phyloP scores from a whole-genome alignment of 2,888 invertebrate genomes.

The Eristalis intricaria region DNA sequence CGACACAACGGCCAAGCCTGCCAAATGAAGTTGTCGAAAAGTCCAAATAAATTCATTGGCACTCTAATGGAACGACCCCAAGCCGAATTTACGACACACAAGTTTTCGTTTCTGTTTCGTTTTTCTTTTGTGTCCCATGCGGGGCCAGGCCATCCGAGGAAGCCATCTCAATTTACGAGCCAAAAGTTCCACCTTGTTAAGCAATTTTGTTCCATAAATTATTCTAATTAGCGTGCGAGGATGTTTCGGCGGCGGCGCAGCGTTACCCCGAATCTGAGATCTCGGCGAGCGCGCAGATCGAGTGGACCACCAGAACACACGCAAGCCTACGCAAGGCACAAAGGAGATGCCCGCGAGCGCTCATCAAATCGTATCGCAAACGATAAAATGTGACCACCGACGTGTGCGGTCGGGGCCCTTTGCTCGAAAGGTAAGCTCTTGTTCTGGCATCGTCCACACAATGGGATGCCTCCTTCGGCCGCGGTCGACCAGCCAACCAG shows the following conservation, averaged over 20 bases:
- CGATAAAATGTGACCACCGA: slow-evolving; percentile 71
- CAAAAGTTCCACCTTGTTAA: slow-evolving; percentile 73
- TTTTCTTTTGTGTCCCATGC: slow-evolving; percentile 1
- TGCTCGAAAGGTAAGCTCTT: slow-evolving; percentile 55
- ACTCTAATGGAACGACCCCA: slow-evolving; percentile 62
- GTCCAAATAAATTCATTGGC: slow-evolving; percentile 71
- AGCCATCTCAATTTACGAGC: slow-evolving; percentile 72
- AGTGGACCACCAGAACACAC: slow-evolving; percentile 65
- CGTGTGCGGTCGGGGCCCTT: slow-evolving; percentile 71
- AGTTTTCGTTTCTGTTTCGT: slow-evolving; percentile 7
- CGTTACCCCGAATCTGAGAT: slow-evolving; percentile 42
- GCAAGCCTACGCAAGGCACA: background rate
- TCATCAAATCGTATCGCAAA: slow-evolving; percentile 70
- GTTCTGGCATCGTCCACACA: slow-evolving; percentile 62
- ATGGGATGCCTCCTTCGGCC: slow-evolving; percentile 48
- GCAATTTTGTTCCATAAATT: slow-evolving; percentile 72
- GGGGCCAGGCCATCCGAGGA: slow-evolving; percentile 39
- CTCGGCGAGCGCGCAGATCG: slow-evolving; percentile 15
- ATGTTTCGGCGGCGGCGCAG: slow-evolving; percentile 36
- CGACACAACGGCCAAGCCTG: slow-evolving; percentile 30
- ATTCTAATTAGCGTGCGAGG: slow-evolving; percentile 71
- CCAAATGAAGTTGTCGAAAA: slow-evolving; percentile 73
- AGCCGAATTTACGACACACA: slow-evolving; percentile 60
- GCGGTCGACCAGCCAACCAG: slow-evolving; percentile 8
- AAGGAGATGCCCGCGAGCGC: slow-evolving; percentile 7